Conservation (phyloP, 2,113 vertebrate species). For the Hiodon tergisus region DNA sequence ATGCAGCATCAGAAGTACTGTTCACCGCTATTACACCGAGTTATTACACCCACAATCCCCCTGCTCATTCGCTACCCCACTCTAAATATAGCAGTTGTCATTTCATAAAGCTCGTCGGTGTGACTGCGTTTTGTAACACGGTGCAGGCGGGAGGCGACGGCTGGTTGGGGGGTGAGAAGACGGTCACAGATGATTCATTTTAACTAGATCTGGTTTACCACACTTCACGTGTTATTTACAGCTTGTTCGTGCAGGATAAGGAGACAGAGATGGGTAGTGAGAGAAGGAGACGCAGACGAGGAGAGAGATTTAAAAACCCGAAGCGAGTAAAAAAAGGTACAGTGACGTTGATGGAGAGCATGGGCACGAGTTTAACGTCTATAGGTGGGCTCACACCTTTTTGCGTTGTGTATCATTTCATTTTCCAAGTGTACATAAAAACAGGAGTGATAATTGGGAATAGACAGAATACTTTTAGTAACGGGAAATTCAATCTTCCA, state of each 20-base stretch:
- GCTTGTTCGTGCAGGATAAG: background rate
- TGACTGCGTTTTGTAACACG: background rate
- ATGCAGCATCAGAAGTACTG: background rate
- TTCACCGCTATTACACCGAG: background rate
- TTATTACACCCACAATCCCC: background rate
- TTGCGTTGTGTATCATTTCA: too few species aligned
- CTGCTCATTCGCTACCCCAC: background rate
- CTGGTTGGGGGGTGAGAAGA: background rate
- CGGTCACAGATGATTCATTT: conserved; percentile 2
- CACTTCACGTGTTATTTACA: background rate
- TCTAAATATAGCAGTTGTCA: conserved; percentile 54
- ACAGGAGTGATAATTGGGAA: too few species aligned
- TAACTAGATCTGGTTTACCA: background rate
- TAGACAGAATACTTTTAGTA: too few species aligned
- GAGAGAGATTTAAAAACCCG: background rate
- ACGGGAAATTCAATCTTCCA: too few species aligned
- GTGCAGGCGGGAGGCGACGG: background rate
- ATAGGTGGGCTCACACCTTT: background rate
- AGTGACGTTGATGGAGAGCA: background rate
- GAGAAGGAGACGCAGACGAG: background rate
- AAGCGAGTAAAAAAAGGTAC: background rate
- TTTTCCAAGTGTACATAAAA: too few species aligned
- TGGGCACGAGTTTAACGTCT: background rate
- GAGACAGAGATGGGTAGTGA: background rate
- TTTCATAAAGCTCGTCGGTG: conserved; percentile 32